phyloP scores from a whole-genome alignment of 2,113 vertebrate genomes.

The Vulpes vulpes region DNA sequence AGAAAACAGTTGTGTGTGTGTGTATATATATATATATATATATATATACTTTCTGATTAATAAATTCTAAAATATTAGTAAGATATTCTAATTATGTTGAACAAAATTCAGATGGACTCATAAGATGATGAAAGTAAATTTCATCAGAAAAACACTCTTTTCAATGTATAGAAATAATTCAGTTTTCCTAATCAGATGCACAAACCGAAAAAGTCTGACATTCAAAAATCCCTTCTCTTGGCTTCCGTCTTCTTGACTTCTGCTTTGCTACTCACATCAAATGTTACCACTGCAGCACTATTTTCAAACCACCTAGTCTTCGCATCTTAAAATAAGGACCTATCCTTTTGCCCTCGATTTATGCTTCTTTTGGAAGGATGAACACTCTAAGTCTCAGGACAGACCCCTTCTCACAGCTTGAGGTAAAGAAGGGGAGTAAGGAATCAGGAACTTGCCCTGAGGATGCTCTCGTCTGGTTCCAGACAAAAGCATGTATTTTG shows the following conservation, averaged over 20 bases:
- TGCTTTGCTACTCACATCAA: neutral
- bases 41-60: neutral
- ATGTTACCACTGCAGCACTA: too few species aligned
- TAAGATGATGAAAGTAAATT: neutral
- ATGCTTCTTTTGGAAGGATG: neutral
- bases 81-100: neutral
- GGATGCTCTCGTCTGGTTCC: constrained; percentile 74
- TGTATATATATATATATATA: too few species aligned
- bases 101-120: neutral
- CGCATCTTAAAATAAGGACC: neutral
- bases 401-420: constrained; percentile 31
- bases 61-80: neutral
- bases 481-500: constrained; percentile 77
- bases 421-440: constrained; percentile 44
- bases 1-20: neutral
- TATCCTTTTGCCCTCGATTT: neutral
- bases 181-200: neutral
- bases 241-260: too few species aligned
- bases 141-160: neutral
- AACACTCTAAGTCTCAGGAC: neutral
- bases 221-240: neutral
- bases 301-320: neutral
- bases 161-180: neutral
- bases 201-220: neutral
- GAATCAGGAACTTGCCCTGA: constrained; percentile 67